Evolutionary conservation across 2,888 invertebrate species (phyloP), one percentile per base, ranked within the genome.

Genomic region (Cancer borealis): DNA sequence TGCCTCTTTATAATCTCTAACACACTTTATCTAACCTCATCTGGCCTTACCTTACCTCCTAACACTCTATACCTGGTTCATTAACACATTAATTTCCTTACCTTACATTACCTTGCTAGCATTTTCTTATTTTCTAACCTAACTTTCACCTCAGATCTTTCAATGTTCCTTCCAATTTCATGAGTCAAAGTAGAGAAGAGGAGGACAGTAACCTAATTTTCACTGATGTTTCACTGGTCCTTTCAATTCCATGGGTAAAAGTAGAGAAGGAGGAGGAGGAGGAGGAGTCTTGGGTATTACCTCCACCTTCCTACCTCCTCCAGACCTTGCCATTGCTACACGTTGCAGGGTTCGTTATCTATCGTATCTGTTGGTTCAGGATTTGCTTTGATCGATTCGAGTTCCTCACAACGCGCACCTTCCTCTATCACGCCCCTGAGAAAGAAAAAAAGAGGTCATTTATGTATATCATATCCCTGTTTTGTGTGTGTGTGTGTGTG

Each of bases 331-430:
- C 45, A 46, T 39, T 84, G 91, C 89, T 95, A 95, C 88, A 95
- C 94, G 47, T 88, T 93, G 66, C 95, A 93, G 0, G 95, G 95
- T 17, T 88, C 93, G 14, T 92, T 92, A 90, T 95, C 95, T 54
- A 92, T 66, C 0, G 88, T 92, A 79, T 95, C 95, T 26, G 95
- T 94, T 10, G 95, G 95, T 88, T 95, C 95, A 66, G 95, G 95
- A 47, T 95, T 95, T 17, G 95, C 95, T 92, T 95, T 95, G 89
- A 95, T 95, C 10, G 95, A 95, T 49, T 95, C 95, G 26, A 95
- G 92, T 88, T 95, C 95, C 49, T 95, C 95, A 91, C 93, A 88
- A 8, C 66, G 92, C 30, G 47, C 93, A 8, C 92, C 92, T 14
- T 91, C 94, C 49, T 95, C 94, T n/a, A 95, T 54, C 14, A 93